Conservation (phyloP, 2,888 invertebrate genomes). For the Apocheima hispidaria region DNA sequence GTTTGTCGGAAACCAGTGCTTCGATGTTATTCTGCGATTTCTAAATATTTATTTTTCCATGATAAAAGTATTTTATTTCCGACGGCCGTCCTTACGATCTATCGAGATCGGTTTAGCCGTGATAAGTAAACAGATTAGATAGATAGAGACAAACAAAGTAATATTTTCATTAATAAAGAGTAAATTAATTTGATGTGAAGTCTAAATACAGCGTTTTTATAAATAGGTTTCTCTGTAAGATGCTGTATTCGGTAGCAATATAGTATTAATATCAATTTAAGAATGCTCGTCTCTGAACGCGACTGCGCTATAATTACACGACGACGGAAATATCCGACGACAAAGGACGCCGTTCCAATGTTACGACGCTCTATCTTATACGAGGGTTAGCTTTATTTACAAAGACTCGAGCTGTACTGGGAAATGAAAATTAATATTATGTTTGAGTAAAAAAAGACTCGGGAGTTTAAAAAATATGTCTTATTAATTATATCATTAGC, state of each 20-base stretch:
- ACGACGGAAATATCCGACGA: slow-evolving; percentile 33
- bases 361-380: slow-evolving; percentile 24
- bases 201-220: background rate
- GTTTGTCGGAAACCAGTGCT: too few relatives aligned
- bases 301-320: slow-evolving; percentile 33
- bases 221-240: background rate
- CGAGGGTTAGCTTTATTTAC: slow-evolving; percentile 4
- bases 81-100: too few relatives aligned
- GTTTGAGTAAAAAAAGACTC: background rate
- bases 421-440: slow-evolving; percentile 11
- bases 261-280: slow-evolving; percentile 41
- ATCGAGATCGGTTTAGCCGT: too few relatives aligned
- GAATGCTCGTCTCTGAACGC: slow-evolving; percentile 33
- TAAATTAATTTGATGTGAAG: too few relatives aligned
- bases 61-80: too few relatives aligned
- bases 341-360: slow-evolving; percentile 36
- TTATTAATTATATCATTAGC: too few relatives aligned
- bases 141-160: too few relatives aligned
- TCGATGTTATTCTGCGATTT: too few relatives aligned
- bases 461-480: too few relatives aligned
- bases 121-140: too few relatives aligned
- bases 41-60: too few relatives aligned
- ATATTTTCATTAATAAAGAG: too few relatives aligned
- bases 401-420: background rate
- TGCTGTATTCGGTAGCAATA: slow-evolving; percentile 18